A percentile compares a stretch with the other conserved stretches of the same genome.
These are phyloP conservation scores for Tetramorium alpestre DNA, from an alignment of 1,140 invertebrate species.

Conservation along the genomic window DNA sequence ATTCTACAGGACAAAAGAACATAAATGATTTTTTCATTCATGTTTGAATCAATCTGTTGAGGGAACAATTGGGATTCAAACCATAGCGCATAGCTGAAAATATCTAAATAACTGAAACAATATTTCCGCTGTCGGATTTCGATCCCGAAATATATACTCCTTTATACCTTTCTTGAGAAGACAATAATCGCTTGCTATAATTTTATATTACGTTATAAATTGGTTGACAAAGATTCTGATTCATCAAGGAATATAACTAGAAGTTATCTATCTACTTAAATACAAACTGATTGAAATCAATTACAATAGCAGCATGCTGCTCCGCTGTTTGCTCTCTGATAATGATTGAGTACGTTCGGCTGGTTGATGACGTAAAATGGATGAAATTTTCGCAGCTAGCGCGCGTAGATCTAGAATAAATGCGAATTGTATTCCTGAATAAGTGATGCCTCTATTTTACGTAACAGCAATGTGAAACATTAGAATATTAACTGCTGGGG, in stretches of 20 bases:
- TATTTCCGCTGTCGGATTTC: not conserved
- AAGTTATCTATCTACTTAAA: not conserved
- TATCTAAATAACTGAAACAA: not conserved
- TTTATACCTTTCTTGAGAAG: not conserved
- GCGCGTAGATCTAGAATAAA: not conserved
- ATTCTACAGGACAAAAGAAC: not conserved
- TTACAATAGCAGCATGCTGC: not conserved
- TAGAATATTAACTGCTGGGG: not conserved
- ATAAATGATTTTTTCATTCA: not conserved
- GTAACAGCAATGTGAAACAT: not conserved
- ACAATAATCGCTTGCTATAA: not conserved
- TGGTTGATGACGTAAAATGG: not conserved
- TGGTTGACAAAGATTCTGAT: not conserved
- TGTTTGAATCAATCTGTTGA: not conserved
- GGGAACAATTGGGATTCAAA: not conserved
- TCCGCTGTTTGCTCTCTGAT: slow-evolving; percentile 11
- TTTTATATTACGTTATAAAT: not conserved
- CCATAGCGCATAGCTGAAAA: not conserved
- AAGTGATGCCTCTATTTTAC: not conserved
- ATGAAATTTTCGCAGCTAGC: not conserved
- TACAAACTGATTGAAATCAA: not conserved
- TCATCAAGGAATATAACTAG: not conserved
- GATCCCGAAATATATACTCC: not conserved
- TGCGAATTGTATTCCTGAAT: not conserved
- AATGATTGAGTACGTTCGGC: not conserved